phyloP scores from a whole-genome alignment of 2,888 invertebrate genomes.

The Trypoxylon attenuatum region DNA sequence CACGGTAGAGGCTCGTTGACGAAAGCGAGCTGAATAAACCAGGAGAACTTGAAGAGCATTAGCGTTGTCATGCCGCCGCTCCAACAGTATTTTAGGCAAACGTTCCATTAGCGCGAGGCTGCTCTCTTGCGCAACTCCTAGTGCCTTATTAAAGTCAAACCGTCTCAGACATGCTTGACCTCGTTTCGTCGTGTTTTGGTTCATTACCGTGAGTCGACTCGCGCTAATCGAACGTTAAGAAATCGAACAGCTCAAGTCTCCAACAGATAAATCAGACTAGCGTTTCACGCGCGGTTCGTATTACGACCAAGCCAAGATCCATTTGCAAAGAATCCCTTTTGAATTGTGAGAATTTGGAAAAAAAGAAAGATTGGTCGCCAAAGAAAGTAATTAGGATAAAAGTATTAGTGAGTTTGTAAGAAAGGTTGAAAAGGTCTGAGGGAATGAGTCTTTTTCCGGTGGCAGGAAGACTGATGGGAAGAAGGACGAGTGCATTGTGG shows the following conservation, averaged over 20 bases:
- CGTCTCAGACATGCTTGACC: neutral
- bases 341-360: no score
- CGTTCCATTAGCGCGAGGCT: neutral
- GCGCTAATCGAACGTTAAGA: constrained; percentile 31
- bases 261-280: constrained; percentile 52
- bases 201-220: neutral
- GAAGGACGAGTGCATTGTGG: constrained; percentile 90
- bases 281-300: constrained; percentile 49
- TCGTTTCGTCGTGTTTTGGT: neutral
- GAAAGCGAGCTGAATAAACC: neutral
- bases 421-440: no score
- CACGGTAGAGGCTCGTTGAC: no score
- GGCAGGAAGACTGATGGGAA: constrained; percentile 90
- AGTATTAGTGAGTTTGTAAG: no score
- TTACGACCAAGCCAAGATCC: no score
- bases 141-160: neutral
- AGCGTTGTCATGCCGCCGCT: neutral
- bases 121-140: neutral
- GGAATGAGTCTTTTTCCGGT: no score
- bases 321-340: no score
- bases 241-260: constrained; percentile 27
- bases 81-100: neutral
- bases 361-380: no score
- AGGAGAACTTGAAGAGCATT: neutral
- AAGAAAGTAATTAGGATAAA: no score